These are phyloP conservation scores for Neostethus bicornis DNA, from an alignment of 2,797 vertebrate species.

Conservation along the genomic window DNA sequence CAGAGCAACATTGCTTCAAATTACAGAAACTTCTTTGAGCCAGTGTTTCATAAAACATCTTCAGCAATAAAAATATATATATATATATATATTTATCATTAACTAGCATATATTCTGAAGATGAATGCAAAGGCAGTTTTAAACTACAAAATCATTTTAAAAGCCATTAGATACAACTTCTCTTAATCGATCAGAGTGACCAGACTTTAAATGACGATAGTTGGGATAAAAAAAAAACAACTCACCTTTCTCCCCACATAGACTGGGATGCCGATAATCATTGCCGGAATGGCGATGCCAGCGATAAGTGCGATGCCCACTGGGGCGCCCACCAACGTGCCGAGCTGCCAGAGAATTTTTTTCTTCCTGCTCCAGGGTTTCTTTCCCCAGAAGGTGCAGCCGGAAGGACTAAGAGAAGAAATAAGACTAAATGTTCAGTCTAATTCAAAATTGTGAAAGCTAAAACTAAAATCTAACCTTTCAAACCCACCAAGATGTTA, in stretches of 20 bases:
- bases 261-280: slow-evolving; percentile 98
- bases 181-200: not conserved
- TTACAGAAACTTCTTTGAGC: not conserved
- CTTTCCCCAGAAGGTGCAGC: slow-evolving; percentile 99
- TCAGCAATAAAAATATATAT: not conserved
- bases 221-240: too few relatives aligned
- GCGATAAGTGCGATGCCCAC: slow-evolving; percentile 98
- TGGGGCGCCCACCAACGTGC: slow-evolving; percentile 95
- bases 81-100: not conserved
- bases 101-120: not conserved
- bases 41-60: not conserved
- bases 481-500: not conserved
- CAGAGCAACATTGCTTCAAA: not conserved
- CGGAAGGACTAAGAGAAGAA: slow-evolving; percentile 86
- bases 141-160: too few relatives aligned
- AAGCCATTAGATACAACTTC: too few relatives aligned
- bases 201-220: not conserved
- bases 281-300: slow-evolving; percentile 96
- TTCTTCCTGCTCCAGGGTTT: slow-evolving; percentile 99
- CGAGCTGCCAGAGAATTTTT: slow-evolving; percentile 98
- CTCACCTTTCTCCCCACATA: slow-evolving; percentile 97
- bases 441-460: not conserved
- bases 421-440: not conserved
- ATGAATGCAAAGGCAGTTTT: too few relatives aligned
- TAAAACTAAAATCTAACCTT: not conserved